These are phyloP conservation scores for Pollachius pollachius DNA, from an alignment of 2,113 vertebrate genomes.

Conservation along the genomic window DNA sequence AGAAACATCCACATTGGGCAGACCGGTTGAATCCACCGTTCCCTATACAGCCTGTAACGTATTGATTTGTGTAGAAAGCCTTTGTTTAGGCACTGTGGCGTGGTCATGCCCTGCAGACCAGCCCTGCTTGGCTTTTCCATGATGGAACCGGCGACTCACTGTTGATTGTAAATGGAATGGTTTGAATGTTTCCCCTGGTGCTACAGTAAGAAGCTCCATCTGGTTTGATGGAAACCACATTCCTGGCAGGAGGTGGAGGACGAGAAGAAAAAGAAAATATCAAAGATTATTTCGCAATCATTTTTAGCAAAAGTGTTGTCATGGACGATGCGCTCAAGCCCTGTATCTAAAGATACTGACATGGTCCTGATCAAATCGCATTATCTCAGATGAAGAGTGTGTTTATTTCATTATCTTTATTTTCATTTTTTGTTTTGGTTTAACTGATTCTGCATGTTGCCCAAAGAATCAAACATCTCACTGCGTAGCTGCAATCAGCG, in stretches of 20 bases:
- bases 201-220: slow-evolving; percentile 37
- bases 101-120: slow-evolving; percentile 23
- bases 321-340: slow-evolving; percentile 37
- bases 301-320: background rate
- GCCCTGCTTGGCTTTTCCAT: slow-evolving; percentile 25
- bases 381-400: slow-evolving; percentile 15
- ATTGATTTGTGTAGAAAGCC: slow-evolving; percentile 14
- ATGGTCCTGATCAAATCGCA: too few species aligned
- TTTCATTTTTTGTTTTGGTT: background rate
- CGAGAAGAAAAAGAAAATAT: slow-evolving; percentile 22
- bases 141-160: slow-evolving; percentile 14
- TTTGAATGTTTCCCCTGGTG: slow-evolving; percentile 40
- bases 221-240: slow-evolving; percentile 36
- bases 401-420: slow-evolving; percentile 9
- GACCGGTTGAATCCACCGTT: background rate
- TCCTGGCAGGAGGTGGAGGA: slow-evolving; percentile 45
- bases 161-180: slow-evolving; percentile 28
- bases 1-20: too few species aligned
- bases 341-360: slow-evolving; percentile 25
- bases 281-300: slow-evolving; percentile 21
- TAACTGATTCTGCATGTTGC: background rate
- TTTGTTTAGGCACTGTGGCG: slow-evolving; percentile 12
- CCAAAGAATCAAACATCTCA: slow-evolving; percentile 36
- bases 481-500: background rate
- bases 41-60: background rate